phyloP scores from a whole-genome alignment of 30 jellyfish, hydroid and myxozoan genomes.

The Hydractinia symbiolongicarpus region DNA sequence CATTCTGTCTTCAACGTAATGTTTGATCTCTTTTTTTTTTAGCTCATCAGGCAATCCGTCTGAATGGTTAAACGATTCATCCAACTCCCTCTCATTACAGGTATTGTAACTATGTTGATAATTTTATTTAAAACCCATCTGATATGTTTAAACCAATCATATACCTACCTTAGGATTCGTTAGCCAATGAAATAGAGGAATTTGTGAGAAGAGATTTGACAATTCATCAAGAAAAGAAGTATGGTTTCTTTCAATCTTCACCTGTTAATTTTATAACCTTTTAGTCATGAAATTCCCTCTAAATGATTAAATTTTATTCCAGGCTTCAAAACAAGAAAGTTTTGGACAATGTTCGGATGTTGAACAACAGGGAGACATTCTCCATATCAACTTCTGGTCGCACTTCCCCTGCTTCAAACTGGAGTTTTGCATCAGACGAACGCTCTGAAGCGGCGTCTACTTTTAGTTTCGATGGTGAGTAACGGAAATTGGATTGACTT shows the following conservation, averaged over 20 bases:
- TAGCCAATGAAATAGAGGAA: constrained; percentile 81
- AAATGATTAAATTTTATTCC: background rate
- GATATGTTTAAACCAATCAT: background rate
- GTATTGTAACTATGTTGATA: background rate
- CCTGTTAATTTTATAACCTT: background rate
- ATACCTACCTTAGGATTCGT: constrained; percentile 53
- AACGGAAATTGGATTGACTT: background rate
- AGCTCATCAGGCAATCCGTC: constrained; percentile 6
- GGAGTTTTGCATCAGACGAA: constrained; percentile 32
- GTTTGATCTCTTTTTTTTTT: background rate
- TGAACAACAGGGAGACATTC: constrained; percentile 3
- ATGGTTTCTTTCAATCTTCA: background rate
- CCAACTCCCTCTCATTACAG: constrained; percentile 1
- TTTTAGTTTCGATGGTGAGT: constrained; percentile 18
- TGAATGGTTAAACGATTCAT: constrained; percentile 16
- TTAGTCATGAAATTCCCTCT: background rate
- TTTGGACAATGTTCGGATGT: constrained; percentile 29
- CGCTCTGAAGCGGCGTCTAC: constrained; percentile 23
- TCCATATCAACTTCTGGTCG: constrained; percentile 35
- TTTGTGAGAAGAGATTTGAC: constrained; percentile 60
- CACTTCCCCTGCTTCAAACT: constrained; percentile 23
- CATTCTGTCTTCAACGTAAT: too few relatives aligned
- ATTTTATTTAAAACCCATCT: background rate
- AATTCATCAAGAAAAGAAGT: background rate
- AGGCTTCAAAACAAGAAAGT: constrained; percentile 25